phyloP scores from a whole-genome alignment of 2,113 vertebrate species.

The Leptobrachium ailaonicum region DNA sequence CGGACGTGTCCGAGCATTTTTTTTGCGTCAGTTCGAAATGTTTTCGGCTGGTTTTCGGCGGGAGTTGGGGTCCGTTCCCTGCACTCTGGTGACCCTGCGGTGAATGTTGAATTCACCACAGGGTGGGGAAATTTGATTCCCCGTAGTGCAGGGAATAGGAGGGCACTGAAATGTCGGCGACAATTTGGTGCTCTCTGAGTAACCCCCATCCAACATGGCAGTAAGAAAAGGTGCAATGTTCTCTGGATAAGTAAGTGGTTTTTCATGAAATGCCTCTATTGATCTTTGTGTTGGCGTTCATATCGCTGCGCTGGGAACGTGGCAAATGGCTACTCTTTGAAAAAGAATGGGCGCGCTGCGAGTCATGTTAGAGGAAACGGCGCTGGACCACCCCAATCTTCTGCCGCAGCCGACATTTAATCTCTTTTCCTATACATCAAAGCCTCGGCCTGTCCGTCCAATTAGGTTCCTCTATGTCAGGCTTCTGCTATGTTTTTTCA shows the following conservation, averaged over 20 bases:
- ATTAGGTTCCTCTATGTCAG: conserved; percentile 17
- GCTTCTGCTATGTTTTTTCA: conserved; percentile 41
- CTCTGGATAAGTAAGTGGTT: not conserved
- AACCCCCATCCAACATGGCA: no score
- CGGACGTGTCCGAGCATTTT: no score
- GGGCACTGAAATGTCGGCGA: no score
- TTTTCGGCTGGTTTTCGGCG: no score
- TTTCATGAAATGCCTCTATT: conserved; percentile 40
- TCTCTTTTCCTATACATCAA: conserved; percentile 51
- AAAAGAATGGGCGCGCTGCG: conserved; percentile 50
- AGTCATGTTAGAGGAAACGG: conserved; percentile 46
- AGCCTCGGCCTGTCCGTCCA: conserved; percentile 44
- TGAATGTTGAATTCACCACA: no score
- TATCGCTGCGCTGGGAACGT: conserved; percentile 37
- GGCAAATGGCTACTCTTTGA: conserved; percentile 50
- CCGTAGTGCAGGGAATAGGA: no score
- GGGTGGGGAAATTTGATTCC: no score
- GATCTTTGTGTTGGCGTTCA: conserved; percentile 39
- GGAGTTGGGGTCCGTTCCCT: no score
- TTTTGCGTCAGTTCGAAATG: no score
- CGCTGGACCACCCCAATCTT: conserved; percentile 48
- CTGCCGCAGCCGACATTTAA: conserved; percentile 54
- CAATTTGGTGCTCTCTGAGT: no score
- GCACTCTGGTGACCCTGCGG: no score
- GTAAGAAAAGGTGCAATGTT: not conserved